Evolutionary conservation across 2,797 vertebrate genomes (phyloP).

Genomic region (Danio jaintianensis): DNA sequence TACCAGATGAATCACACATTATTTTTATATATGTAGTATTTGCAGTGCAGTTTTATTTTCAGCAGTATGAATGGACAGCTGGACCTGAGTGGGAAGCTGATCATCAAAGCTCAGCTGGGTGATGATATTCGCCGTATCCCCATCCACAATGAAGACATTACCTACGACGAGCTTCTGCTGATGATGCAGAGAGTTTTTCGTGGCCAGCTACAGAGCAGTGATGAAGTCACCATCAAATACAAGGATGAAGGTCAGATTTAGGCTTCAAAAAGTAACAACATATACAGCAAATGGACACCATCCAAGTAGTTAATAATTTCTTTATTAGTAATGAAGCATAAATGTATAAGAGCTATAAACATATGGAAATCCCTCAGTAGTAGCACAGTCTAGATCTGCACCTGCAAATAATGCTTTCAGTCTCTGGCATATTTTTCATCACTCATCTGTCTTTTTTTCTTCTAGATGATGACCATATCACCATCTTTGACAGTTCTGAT

Average conservation of each 20-base stretch:
- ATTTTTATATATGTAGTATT: background rate
- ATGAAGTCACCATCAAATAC: conserved; percentile 98
- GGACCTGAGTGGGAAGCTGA: conserved; percentile 98
- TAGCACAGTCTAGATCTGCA: too few species aligned
- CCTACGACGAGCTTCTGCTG: conserved; percentile 96
- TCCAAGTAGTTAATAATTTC: background rate
- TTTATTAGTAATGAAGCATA: background rate
- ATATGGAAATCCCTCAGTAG: background rate
- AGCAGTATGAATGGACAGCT: conserved; percentile 94
- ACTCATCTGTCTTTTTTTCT: conserved; percentile 11
- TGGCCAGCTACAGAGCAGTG: conserved; percentile 95
- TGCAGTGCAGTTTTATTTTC: background rate
- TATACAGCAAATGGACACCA: background rate
- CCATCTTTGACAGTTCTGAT: conserved; percentile 99
- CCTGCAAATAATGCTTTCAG: background rate
- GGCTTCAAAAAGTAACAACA: background rate
- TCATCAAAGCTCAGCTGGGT: conserved; percentile 98
- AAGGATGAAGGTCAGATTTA: conserved; percentile 92
- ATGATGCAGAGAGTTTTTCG: conserved; percentile 99
- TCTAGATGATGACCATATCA: conserved; percentile 97
- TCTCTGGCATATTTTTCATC: background rate
- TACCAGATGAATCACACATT: background rate
- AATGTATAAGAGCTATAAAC: background rate
- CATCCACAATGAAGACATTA: conserved; percentile 99
- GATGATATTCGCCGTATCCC: conserved; percentile 98